These are phyloP conservation scores for Dicyrtoma fusca DNA, from an alignment of 2,888 invertebrate genomes.

Conservation along the genomic window DNA sequence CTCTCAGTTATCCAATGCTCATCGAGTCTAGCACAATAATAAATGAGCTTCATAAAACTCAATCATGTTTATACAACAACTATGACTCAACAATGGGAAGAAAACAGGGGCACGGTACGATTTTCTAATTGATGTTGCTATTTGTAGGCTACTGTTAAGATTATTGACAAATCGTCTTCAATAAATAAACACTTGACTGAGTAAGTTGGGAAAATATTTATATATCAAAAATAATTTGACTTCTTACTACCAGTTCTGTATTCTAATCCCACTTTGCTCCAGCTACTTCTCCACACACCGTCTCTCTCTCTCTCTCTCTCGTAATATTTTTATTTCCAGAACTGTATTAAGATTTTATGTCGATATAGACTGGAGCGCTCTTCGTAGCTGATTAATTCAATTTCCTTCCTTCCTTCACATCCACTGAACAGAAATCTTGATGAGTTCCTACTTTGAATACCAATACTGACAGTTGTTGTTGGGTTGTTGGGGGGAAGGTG, in stretches of 20 bases:
- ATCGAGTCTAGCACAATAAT: slow-evolving; percentile 28
- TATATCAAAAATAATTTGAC: background rate
- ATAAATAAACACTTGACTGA: background rate
- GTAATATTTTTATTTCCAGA: background rate
- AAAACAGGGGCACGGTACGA: slow-evolving; percentile 34
- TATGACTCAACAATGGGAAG: slow-evolving; percentile 35
- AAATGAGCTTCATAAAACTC: slow-evolving; percentile 37
- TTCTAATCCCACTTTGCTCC: slow-evolving; percentile 1
- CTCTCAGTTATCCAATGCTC: slow-evolving; percentile 28
- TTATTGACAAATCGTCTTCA: slow-evolving; percentile 3
- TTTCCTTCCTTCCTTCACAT: background rate
- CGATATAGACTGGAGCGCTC: background rate
- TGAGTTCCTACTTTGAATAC: no score
- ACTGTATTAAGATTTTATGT: background rate
- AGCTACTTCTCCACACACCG: background rate
- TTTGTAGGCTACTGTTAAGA: background rate
- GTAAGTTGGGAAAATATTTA: background rate
- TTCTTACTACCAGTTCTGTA: background rate
- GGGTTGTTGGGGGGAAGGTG: no score
- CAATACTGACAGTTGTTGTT: no score
- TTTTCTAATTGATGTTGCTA: slow-evolving; percentile 35
- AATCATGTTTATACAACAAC: slow-evolving; percentile 40
- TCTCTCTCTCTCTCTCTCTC: slow-evolving; percentile 4
- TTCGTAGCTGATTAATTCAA: background rate
- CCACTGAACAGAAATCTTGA: no score